Conservation (phyloP, 2,113 vertebrate species). For the Carlito syrichta region DNA sequence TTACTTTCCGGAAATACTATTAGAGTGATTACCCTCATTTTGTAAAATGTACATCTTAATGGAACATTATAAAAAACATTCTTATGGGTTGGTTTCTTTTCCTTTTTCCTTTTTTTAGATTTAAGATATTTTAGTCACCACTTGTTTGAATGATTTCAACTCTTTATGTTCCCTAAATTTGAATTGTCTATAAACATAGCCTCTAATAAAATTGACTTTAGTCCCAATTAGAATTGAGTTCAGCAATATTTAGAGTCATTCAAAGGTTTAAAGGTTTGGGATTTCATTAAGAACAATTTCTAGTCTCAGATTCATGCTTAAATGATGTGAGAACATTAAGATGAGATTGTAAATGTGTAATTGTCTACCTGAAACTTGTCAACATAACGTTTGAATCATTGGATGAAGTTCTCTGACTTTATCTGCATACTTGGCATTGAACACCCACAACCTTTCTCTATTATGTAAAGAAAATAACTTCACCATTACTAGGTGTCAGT, state of each 20-base stretch:
- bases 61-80: not conserved
- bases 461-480: not conserved
- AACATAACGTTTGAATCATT: not conserved
- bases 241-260: not conserved
- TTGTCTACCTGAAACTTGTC: not conserved
- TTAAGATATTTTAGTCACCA: constrained; percentile 36
- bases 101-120: not conserved
- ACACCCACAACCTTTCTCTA: not conserved
- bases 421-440: not conserved
- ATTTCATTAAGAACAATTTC: not conserved
- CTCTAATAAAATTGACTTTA: not conserved
- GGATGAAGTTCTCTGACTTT: not conserved
- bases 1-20: constrained; percentile 1
- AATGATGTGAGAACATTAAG: not conserved
- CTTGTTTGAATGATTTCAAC: not conserved
- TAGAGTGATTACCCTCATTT: constrained; percentile 33
- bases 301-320: not conserved
- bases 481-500: not conserved
- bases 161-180: not conserved
- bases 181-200: not conserved
- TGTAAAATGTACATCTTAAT: constrained; percentile 36
- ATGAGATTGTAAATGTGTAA: not conserved
- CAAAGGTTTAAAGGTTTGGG: not conserved
- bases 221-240: not conserved
- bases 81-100: not conserved